Evolutionary conservation across 2,888 invertebrate genomes (phyloP), one percentile per base, ranked within the genome.

Genomic region (Melanchra persicariae): DNA sequence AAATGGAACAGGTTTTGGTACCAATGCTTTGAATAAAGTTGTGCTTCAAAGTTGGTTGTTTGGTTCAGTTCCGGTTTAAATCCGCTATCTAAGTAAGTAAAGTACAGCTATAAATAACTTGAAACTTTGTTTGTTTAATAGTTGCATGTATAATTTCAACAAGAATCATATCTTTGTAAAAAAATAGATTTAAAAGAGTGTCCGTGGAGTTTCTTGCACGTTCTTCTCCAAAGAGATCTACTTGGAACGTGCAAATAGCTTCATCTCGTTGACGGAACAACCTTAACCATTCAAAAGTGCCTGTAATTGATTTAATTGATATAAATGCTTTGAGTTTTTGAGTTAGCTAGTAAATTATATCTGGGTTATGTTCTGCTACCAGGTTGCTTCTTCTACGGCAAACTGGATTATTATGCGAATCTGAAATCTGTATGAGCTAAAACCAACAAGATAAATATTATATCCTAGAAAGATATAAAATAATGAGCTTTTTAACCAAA

Each of bases 1-100:
- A 57, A 49, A 62, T 15, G 57, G 30, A n/a, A n/a, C n/a, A 49
- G 24, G 30, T 22, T 17, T 9, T 37, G 26, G 17, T 45, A 45
- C n/a, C n/a, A n/a, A n/a, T 45, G 51, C 37, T 52, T 77, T 54
- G 22, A 70, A 59, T 59, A 43, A 59, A 75, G 15, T 43, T 30
- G 24, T 49, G 26, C 24, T 54, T 66, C 0, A 12, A 10, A 47
- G 17, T 17, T n/a, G 9, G 2, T 40, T n/a, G 6, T 30, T 24
- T 40, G 19, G 17, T 72, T 65, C 12, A 12, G 40, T 22, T 59
- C 19, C 5, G 43, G 7, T n/a, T 64, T 55, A 4, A 37, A 51
- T 17, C 43, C 43, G 10, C 5, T 24, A 40, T 30, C 0, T 19
- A 65, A 22, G 6, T 40, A 40, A 30, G 22, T 7, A 22, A 40